Base-by-base conservation (phyloP, 2,113 vertebrate species). In the Empidonax alnorum region DNA sequence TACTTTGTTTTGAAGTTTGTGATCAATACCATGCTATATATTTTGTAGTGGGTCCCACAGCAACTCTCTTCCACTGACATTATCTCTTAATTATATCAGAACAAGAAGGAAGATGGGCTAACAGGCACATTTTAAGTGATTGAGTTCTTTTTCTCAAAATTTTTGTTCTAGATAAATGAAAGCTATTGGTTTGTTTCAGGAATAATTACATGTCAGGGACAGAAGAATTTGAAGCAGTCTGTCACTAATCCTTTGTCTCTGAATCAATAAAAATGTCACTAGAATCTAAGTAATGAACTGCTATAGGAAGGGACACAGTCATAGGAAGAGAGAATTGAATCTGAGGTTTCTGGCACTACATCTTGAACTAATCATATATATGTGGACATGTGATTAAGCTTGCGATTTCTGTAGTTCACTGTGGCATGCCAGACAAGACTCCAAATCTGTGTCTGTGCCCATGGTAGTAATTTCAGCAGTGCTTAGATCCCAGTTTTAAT, bases 71-170 rank as follows among this genome's bases (percentile, higher is more conserved):
- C n/a, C 37, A 28, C 35, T 90, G 75, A 59, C 41, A 31, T 89
- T 95, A 91, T 96, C 74, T 95, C 85, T 91, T 93, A 91, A 89
- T 94, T 96, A 46, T 67, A 85, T 83, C 71, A 74, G n/a, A 79
- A 77, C 42, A 87, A 78, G 65, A 73, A 79, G 69, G 58, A 93
- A 87, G 25, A 71, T 62, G 53, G 62, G 68, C 42, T 73, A 93
- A 65, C 47, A 55, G 74, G 33, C 55, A 69, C 59, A 62, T 91
- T 53, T 83, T 33, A 93, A 83, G 46, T 59, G 71, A 69, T 68
- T 33, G 62, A 94, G 24, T 71, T 79, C 5, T 94, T 92, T 94
- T 87, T 73, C 62, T 58, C 87, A 35, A 8, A 94, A 69, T 39
- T 83, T 94, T 96, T 80, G 71, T 83, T 96, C 42, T 71, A 90